Percentiles rank a stretch among this genome's conserved stretches.
These are phyloP conservation scores for Eulemur rubriventer DNA, from an alignment of 2,797 vertebrate species.

Conservation along the genomic window DNA sequence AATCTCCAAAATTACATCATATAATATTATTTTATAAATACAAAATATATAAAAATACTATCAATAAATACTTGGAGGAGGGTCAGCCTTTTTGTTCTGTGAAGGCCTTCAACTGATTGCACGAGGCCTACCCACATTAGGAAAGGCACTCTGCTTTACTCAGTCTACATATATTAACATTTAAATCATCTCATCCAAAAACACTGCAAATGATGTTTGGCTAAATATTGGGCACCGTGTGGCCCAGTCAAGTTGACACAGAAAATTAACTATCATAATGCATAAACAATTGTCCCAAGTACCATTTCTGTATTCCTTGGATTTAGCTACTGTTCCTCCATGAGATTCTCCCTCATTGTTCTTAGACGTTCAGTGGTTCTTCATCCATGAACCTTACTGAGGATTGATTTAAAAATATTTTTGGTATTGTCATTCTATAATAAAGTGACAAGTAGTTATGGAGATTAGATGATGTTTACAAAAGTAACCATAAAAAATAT, in stretches of 20 bases:
- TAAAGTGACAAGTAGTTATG: not conserved
- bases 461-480: not conserved
- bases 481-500: not conserved
- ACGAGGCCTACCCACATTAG: not conserved
- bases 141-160: not conserved
- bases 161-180: not conserved
- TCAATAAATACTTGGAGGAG: not conserved
- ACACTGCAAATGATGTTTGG: not conserved
- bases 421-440: not conserved
- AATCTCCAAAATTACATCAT: not conserved
- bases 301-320: not conserved
- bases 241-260: not conserved
- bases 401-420: not conserved
- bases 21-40: not conserved
- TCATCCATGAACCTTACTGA: not conserved
- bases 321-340: not conserved
- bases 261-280: not conserved
- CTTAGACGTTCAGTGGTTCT: not conserved
- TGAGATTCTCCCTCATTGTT: not conserved
- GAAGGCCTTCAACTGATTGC: not conserved
- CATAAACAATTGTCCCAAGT: not conserved
- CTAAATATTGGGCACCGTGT: not conserved
- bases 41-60: not conserved
- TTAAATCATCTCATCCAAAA: not conserved
- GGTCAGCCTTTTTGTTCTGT: not conserved